Evolutionary conservation across 2,113 vertebrate species (phyloP), one percentile per base, ranked within the genome.

Genomic region (Caranx melampygus): DNA sequence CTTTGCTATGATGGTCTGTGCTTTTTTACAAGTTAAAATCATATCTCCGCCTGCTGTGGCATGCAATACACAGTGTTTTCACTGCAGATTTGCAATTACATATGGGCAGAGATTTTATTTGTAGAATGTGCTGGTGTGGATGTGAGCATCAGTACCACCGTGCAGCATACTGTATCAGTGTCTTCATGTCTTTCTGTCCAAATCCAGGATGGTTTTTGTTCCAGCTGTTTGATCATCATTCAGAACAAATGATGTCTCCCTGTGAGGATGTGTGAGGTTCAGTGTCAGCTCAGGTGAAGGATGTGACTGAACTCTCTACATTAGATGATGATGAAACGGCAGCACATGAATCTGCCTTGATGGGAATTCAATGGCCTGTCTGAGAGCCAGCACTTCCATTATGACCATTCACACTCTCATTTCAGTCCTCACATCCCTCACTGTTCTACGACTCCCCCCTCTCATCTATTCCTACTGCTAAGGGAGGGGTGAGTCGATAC

Each of bases 321-420:
- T 63, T 34, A 71, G 75, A 79, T 75, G 44, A 35, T 79, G 72
- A 79, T 87, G 72, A 77, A 77, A 73, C 33, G 21, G 68, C 63
- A 88, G 82, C 63, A 85, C 78, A 79, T 80, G 51, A 76, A 68
- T 64, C 45, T 72, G 54, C 35, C 44, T 35, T 83, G 79, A 72
- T 81, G 77, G 81, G 78, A 61, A 42, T 60, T 73, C 77, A 62
- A 82, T 71, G 59, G 65, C 60, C 70, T 35, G 57, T 78, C 64
- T 82, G 64, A 79, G 59, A 75, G 75, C 79, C 72, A 79, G 73
- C 64, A 57, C 67, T 77, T 81, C 73, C 66, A 88, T 87, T 78
- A 81, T 77, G 67, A 51, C 49, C 44, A 52, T 82, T 69, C 70
- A 68, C 35, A 75, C 70, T 42, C 65, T 84, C 72, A 79, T 78